Base-by-base conservation (phyloP, 1,140 invertebrate species). In the Euwallacea fornicatus region DNA sequence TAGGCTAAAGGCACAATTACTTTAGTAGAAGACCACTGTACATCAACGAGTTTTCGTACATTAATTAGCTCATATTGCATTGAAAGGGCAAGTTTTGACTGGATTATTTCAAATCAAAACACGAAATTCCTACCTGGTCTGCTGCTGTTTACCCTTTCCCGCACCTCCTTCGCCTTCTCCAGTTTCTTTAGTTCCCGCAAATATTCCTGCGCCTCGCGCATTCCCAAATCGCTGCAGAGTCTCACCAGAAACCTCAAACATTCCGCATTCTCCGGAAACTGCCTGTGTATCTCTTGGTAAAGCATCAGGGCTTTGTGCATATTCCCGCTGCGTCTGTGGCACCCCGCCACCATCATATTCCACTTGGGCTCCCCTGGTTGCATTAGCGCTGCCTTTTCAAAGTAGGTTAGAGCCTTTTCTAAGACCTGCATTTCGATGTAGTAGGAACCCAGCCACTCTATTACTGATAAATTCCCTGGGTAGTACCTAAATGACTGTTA, bases 371-470 rank as follows among this genome's bases (percentile, higher is more conserved):
- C 88, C 74, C 88, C 88, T 0, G 94, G 94, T 82, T 95, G 91
- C 76, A 96, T 88, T n/a, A 94, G 84, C 7, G 93, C 88, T 0
- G 95, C 95, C 79, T 90, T 89, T 81, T 96, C 91, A 81, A 97
- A 97, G 81, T 93, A 97, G 21, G 84, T 85, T 50, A 97, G 86
- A 6, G 96, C 94, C 83, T 96, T 96, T 80, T 98, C 96, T 50
- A 92, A 89, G 15, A 88, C 83, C 83, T 96, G 92, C 77, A 95
- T 88, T 77, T 96, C 93, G 66, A 97, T 91, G 77, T 94, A 96
- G 81, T 97, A 96, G 0, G 93, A 92, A 54, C 93, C 94, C 41
- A 98, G 85, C 89, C 95, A 98, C 79, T 96, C 92, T 68, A 98
- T 93, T 0, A 95, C 93, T 66, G 90, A 88, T 55, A 97, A 88